Evolutionary conservation across 2,888 invertebrate species (phyloP).

Genomic region (Polymixis lichenea): DNA sequence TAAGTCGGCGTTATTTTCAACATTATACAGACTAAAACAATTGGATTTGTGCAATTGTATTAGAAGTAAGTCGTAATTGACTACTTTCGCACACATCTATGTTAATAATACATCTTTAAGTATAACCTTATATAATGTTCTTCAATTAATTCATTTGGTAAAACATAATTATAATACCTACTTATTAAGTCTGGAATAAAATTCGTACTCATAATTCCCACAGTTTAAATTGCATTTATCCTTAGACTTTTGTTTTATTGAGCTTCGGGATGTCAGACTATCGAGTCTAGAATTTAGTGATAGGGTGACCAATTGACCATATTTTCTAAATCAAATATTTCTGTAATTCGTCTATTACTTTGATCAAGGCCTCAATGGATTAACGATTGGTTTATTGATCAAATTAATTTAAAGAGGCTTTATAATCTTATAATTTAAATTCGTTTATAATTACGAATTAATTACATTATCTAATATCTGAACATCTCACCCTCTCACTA

Average conservation of each 20-base stretch:
- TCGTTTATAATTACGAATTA: neutral
- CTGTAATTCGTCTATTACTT: neutral
- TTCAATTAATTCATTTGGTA: conserved; percentile 53
- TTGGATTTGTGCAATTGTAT: conserved; percentile 38
- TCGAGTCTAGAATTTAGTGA: conserved; percentile 67
- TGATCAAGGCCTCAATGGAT: conserved; percentile 8
- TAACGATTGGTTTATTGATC: conserved; percentile 1
- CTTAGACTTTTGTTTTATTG: conserved; percentile 70
- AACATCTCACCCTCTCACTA: conserved; percentile 74
- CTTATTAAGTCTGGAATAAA: conserved; percentile 62
- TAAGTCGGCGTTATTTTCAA: conserved; percentile 61
- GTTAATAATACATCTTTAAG: conserved; percentile 47
- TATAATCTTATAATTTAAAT: conserved; percentile 1
- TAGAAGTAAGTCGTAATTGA: conserved; percentile 14
- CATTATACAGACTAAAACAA: conserved; percentile 33
- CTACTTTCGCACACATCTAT: conserved; percentile 36
- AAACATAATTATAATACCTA: conserved; percentile 55
- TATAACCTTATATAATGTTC: conserved; percentile 49
- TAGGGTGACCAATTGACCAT: conserved; percentile 72
- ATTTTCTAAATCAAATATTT: neutral
- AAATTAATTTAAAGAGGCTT: neutral
- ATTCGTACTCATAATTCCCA: conserved; percentile 52
- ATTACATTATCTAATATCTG: conserved; percentile 2
- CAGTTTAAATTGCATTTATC: conserved; percentile 75
- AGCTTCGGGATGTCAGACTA: conserved; percentile 69